Conservation (phyloP, 1,140 invertebrate species). For the Zaprionus tsacasi region DNA sequence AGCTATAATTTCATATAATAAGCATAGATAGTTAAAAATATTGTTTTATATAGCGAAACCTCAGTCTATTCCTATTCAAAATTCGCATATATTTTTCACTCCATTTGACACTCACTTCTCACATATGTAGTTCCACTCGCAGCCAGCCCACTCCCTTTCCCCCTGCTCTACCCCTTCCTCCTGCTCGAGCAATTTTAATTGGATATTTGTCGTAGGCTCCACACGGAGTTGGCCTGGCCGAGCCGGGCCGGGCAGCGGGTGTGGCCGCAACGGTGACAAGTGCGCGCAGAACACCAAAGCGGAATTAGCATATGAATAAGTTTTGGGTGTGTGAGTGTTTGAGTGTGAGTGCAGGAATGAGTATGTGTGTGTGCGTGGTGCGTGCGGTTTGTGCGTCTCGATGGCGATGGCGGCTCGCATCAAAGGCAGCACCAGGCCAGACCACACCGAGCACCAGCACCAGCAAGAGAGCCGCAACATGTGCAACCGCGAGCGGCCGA, state of each 20-base stretch:
- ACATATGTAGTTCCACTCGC: constrained; percentile 11
- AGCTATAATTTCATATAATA: too few species aligned
- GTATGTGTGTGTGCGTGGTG: constrained; percentile 24
- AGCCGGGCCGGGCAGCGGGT: not conserved
- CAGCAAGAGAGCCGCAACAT: constrained; percentile 49
- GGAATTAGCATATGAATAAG: constrained; percentile 79
- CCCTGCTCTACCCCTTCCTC: not conserved
- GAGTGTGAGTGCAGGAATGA: constrained; percentile 25
- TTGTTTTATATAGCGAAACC: too few species aligned
- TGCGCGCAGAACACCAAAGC: constrained; percentile 51
- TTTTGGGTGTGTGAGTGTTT: constrained; percentile 31
- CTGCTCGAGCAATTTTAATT: constrained; percentile 68
- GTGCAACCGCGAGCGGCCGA: constrained; percentile 59
- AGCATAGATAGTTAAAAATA: too few species aligned
- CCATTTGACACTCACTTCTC: constrained; percentile 5
- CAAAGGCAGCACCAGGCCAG: constrained; percentile 53
- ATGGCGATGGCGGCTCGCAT: constrained; percentile 55
- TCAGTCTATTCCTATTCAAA: too few species aligned
- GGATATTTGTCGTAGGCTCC: constrained; percentile 60
- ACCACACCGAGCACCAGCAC: not conserved
- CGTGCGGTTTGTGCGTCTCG: constrained; percentile 49
- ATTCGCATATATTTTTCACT: not conserved
- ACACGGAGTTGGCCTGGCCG: constrained; percentile 14
- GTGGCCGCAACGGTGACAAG: constrained; percentile 41
- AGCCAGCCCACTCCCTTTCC: not conserved